A percentile compares a stretch with the other conserved stretches of the same genome.
Evolutionary conservation across 2,113 vertebrate genomes (phyloP).

Genomic region (Oreocharis arfaki): DNA sequence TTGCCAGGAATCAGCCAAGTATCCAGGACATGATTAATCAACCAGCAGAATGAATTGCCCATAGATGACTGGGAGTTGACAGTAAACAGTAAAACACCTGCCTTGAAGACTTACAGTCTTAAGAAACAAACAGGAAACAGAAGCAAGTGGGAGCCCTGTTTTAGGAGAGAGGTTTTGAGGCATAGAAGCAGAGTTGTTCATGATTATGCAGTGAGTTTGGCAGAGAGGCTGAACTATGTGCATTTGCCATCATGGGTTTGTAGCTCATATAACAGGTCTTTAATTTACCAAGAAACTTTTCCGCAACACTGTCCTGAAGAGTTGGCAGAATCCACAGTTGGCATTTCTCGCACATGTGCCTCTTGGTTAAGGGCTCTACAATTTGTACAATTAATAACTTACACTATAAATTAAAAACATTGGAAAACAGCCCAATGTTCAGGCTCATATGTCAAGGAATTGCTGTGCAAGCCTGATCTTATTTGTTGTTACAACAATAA

Average conservation of each 20-base stretch:
- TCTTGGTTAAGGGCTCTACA: neutral
- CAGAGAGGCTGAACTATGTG: neutral
- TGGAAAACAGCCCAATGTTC: slow-evolving; percentile 18
- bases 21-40: slow-evolving; percentile 38
- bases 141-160: neutral
- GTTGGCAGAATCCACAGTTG: neutral
- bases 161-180: neutral
- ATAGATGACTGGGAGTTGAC: slow-evolving; percentile 47
- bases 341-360: neutral
- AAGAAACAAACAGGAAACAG: slow-evolving; percentile 30
- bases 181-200: neutral
- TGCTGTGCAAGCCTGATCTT: neutral
- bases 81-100: slow-evolving; percentile 58
- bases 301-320: neutral
- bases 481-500: slow-evolving; percentile 43
- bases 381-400: slow-evolving; percentile 44
- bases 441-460: slow-evolving; percentile 9
- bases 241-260: neutral
- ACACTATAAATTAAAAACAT: neutral
- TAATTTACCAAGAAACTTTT: slow-evolving; percentile 40
- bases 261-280: slow-evolving; percentile 17
- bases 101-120: slow-evolving; percentile 10
- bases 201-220: neutral
- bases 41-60: slow-evolving; percentile 49
- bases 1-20: slow-evolving; percentile 4